Base-by-base conservation (phyloP, 2,113 vertebrate genomes). In the Gallinago undulata region DNA sequence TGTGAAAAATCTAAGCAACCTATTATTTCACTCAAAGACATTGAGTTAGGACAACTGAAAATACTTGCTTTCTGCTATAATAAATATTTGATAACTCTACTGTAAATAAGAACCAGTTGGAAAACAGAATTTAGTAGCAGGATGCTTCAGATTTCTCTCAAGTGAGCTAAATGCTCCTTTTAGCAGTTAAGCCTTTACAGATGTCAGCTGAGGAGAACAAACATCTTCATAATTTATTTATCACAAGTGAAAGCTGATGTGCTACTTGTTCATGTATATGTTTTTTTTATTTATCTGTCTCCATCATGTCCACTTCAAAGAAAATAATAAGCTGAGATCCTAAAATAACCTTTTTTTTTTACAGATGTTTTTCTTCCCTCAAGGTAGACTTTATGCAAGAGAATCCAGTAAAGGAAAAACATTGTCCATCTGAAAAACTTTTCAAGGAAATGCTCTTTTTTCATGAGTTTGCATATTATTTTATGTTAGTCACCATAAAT, bases 151-250 rank as follows among this genome's bases (percentile, higher is more conserved):
- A 43, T 51, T 22, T 69, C 73, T 92, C 90, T 90, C 53, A 67
- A 73, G 85, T 59, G 87, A 79, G 89, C 69, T 85, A 80, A 96
- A 91, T 53, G 14, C 33, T 73, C 18, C 59, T 69, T 84, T 86
- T 45, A 59, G 70, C 51, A 60, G 41, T 53, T 51, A 33, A 66
- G 55, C 50, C 35, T 56, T 85, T 95, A 50, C 17, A 93, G 96
- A 92, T 80, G 80, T 90, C 91, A 88, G 56, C 94, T 35, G 66
- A 95, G 67, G 75, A 96, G 95, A 93, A 84, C 93, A 97, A 95
- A 53, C 70, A 78, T 94, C 82, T 62, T 82, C 86, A 53, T 96
- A 78, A 95, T 88, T 95, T 96, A 95, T 96, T 97, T 90, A 95
- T 89, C 89, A 76, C 76, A 89, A 70, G 53, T 79, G 76, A 88